Evolutionary conservation across 2,888 invertebrate species (phyloP).

Genomic region (Thalpophila matura): DNA sequence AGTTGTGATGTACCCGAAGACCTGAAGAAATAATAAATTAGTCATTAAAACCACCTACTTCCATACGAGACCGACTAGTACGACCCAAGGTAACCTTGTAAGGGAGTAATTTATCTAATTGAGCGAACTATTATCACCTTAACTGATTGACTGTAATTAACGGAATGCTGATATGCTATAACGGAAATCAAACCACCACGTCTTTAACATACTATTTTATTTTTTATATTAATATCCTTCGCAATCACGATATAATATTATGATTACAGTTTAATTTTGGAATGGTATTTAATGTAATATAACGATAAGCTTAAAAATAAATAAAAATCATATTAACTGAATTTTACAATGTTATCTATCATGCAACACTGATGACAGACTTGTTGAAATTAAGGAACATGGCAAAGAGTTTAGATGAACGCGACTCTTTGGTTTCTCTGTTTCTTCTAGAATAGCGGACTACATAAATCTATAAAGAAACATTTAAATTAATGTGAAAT

Average conservation of each 20-base stretch:
- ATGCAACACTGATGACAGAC: conserved; percentile 74
- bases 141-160: not conserved
- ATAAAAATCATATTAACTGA: conserved; percentile 82
- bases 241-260: conserved; percentile 85
- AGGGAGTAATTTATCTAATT: conserved; percentile 18
- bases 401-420: conserved; percentile 85
- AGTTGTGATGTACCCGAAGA: too few species aligned
- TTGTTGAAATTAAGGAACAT: conserved; percentile 74
- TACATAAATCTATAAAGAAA: conserved; percentile 69
- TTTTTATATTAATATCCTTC: conserved; percentile 86
- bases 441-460: conserved; percentile 70
- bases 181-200: conserved; percentile 54
- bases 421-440: conserved; percentile 87
- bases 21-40: conserved; percentile 1
- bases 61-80: not conserved
- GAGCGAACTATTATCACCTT: not conserved
- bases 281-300: conserved; percentile 86
- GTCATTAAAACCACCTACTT: conserved; percentile 11
- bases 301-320: conserved; percentile 88
- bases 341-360: conserved; percentile 73
- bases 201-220: conserved; percentile 84
- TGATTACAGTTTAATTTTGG: conserved; percentile 90
- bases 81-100: not conserved
- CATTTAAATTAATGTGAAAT: conserved; percentile 49
- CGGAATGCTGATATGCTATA: not conserved